These are phyloP conservation scores for Keiferia lycopersicella DNA, from an alignment of 2,888 invertebrate species.

Conservation along the genomic window DNA sequence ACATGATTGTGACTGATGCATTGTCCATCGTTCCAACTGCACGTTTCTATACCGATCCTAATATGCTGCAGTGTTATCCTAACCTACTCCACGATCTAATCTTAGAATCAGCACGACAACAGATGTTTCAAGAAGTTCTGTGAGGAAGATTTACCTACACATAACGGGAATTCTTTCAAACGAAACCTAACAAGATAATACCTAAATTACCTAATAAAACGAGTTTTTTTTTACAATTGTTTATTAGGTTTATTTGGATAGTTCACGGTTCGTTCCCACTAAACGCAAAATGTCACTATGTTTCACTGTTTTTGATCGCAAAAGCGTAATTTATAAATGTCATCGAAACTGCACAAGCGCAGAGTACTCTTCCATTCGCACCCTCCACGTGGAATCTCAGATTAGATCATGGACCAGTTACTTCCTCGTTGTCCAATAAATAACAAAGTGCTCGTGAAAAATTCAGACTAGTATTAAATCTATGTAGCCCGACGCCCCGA, in stretches of 20 bases:
- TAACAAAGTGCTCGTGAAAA: not conserved
- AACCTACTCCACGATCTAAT: not conserved
- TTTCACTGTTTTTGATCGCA: not conserved
- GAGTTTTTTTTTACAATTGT: no score
- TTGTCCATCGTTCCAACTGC: not conserved
- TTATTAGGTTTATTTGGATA: no score
- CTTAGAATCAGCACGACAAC: not conserved
- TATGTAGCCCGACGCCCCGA: not conserved
- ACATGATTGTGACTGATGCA: not conserved
- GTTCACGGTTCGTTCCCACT: no score
- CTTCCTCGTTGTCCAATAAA: slow-evolving; percentile 5
- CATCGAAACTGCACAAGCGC: not conserved
- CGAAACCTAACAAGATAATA: no score
- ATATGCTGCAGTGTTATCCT: no score
- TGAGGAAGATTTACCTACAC: no score
- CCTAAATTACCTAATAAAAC: no score
- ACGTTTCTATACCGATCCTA: not conserved
- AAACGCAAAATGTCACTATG: not conserved
- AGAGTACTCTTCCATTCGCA: not conserved
- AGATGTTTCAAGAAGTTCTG: no score
- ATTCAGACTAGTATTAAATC: not conserved
- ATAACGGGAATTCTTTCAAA: no score
- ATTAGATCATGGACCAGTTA: slow-evolving; percentile 8
- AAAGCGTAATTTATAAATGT: not conserved
- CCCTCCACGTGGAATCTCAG: not conserved